phyloP scores from a whole-genome alignment of 2,113 vertebrate species.

The Muntiacus reevesi region DNA sequence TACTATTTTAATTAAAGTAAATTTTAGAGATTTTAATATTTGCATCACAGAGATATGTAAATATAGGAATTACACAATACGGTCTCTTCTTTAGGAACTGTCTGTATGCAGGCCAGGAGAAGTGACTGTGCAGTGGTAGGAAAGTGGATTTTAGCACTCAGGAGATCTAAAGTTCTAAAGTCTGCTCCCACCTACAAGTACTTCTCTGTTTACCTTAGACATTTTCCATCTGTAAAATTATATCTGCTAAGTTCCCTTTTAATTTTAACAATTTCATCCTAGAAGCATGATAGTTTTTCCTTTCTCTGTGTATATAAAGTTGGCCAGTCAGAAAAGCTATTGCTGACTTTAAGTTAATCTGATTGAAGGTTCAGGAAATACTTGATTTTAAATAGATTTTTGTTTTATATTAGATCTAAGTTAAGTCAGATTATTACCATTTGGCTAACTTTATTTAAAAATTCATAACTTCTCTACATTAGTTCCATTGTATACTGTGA shows the following conservation, averaged over 20 bases:
- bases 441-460: slow-evolving; percentile 32
- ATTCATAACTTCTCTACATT: background rate
- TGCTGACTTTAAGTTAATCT: background rate
- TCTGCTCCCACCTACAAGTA: background rate
- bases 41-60: background rate
- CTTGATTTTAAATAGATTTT: slow-evolving; percentile 11
- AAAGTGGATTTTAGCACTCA: background rate
- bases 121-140: background rate
- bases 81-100: background rate
- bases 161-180: background rate
- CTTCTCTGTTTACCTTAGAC: background rate
- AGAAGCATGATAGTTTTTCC: background rate
- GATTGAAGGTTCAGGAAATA: slow-evolving; percentile 6
- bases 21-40: background rate
- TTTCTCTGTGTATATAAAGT: background rate
- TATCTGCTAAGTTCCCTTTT: background rate
- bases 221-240: slow-evolving; percentile 1
- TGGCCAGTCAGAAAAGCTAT: background rate
- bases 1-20: background rate
- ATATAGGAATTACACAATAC: background rate
- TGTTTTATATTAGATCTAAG: slow-evolving; percentile 26
- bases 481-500: slow-evolving; percentile 17
- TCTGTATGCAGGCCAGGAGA: background rate
- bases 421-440: background rate
- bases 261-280: slow-evolving; percentile 26